Base-by-base conservation (phyloP, 2,888 invertebrate genomes). In the Seladonia tumulorum region DNA sequence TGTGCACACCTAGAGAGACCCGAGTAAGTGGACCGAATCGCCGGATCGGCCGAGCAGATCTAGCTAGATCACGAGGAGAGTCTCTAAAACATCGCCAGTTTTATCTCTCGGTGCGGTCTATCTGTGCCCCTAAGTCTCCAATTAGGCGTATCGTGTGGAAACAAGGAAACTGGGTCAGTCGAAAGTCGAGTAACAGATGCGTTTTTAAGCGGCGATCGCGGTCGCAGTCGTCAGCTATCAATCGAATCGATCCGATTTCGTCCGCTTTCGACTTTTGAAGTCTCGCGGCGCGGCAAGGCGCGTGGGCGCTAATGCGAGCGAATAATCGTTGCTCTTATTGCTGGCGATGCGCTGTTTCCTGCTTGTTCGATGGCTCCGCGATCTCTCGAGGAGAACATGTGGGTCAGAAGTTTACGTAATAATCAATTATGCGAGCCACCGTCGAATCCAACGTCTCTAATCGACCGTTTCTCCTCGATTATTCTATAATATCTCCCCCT, bases 121-220 rank as follows among this genome's bases (percentile, higher is more conserved):
- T 89, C 83, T 73, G 39, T 49, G 70, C 42, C 57, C 72, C 73
- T 79, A 83, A 78, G 81, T 66, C 45, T 79, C 79, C 29, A 82
- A 71, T 75, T 76, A 78, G 53, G 79, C 71, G 77, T 85, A 85
- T 83, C 85, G 35, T 71, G 78, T 77, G 68, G 86, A 90, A 90
- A 82, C 77, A 76, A 82, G 53, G 74, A 60, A 89, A 89, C 68
- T 89, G 78, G 90, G 90, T 89, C 89, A 49, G 35, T 78, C 47
- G 80, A 83, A 85, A 83, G 63, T 63, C 63, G 85, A 82, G 75
- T 87, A 83, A 82, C 76, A 63, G 63, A 57, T 63, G 35, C 49
- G 45, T 53, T 70, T 70, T 70, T 70, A 70, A 39, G 42, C 14
- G 42, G 7, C 5, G 39, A 42, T 70, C 68, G n/a, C 39, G 70